Conservation (phyloP, 2,797 vertebrate species). For the Periparus ater region DNA sequence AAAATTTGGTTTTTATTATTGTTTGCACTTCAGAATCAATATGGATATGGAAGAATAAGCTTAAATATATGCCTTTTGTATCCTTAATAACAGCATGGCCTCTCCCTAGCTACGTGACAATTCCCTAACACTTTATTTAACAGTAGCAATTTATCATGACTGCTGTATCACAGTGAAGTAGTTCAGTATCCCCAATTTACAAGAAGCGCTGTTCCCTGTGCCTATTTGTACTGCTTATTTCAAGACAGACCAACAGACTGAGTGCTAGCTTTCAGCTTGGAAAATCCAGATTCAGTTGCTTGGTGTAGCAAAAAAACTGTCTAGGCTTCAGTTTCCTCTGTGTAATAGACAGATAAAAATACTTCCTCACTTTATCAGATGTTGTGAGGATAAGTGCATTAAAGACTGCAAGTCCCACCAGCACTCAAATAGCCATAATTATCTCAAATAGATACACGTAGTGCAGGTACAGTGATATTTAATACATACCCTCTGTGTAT, state of each 20-base stretch:
- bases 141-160: slow-evolving; percentile 46
- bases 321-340: neutral
- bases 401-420: neutral
- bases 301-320: neutral
- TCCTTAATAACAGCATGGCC: slow-evolving; percentile 32
- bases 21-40: slow-evolving; percentile 55
- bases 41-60: slow-evolving; percentile 50
- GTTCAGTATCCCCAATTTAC: slow-evolving; percentile 5
- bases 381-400: slow-evolving; percentile 11
- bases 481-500: neutral
- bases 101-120: neutral
- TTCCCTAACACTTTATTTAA: slow-evolving; percentile 49
- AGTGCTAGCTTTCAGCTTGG: neutral
- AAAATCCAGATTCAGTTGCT: slow-evolving; percentile 9
- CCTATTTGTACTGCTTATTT: slow-evolving; percentile 12
- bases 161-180: neutral
- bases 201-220: neutral
- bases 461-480: slow-evolving; percentile 42
- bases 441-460: neutral
- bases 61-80: slow-evolving; percentile 33
- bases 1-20: slow-evolving; percentile 48
- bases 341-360: slow-evolving; percentile 3
- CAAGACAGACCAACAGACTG: neutral
- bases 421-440: neutral
- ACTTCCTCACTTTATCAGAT: slow-evolving; percentile 43